Evolutionary conservation across 2,113 vertebrate species (phyloP).

Genomic region (Recurvirostra avosetta): DNA sequence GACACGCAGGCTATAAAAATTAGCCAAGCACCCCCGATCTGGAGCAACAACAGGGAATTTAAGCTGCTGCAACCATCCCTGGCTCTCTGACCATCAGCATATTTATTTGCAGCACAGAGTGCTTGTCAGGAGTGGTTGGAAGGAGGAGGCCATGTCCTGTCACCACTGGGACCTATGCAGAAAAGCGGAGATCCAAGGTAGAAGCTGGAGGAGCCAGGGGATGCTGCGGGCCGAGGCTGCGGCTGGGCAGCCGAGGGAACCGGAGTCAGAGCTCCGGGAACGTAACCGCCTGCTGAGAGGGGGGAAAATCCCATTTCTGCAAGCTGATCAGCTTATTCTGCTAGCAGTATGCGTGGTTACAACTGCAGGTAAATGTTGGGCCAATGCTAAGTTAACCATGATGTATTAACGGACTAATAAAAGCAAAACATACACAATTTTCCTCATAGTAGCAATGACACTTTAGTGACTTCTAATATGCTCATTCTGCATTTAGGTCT

Average conservation of each 20-base stretch:
- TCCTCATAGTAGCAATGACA: not conserved
- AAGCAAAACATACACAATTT: not conserved
- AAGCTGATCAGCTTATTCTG: not conserved
- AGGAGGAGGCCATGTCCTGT: not conserved
- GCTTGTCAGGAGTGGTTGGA: not conserved
- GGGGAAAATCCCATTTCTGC: not conserved
- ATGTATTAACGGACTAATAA: not conserved
- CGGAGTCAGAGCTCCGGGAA: not conserved
- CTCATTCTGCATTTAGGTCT: not conserved
- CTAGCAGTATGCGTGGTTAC: not conserved
- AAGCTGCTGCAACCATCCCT: not conserved
- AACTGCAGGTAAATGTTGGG: not conserved
- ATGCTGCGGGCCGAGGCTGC: fast-evolving
- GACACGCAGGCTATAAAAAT: not conserved
- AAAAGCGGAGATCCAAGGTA: not conserved
- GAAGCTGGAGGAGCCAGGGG: not conserved
- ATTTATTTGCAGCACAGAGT: not conserved
- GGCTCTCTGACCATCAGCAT: not conserved
- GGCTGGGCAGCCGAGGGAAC: not conserved
- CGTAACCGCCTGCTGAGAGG: not conserved
- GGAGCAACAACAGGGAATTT: not conserved
- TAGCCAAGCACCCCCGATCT: not conserved
- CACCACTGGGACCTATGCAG: not conserved
- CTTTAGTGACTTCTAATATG: not conserved
- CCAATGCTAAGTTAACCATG: not conserved